Percentiles rank a stretch among this genome's conserved stretches.
Evolutionary conservation across 2,113 vertebrate genomes (phyloP).

Genomic region (Fregata magnificens): DNA sequence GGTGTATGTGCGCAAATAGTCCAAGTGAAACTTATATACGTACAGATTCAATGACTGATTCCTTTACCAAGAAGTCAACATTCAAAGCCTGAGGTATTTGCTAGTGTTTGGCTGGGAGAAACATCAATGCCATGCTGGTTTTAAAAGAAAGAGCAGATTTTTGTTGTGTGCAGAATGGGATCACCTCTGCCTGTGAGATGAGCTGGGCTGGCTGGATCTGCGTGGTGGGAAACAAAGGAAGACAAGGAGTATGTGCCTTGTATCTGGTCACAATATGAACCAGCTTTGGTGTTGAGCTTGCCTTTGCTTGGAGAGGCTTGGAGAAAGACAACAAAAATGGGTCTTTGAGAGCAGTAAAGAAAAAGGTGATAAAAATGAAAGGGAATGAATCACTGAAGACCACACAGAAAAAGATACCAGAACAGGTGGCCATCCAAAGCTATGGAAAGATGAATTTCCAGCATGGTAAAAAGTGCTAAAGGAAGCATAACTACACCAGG

Average conservation of each 20-base stretch:
- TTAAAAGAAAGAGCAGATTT: background rate
- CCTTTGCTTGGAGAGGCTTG: background rate
- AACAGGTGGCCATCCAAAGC: background rate
- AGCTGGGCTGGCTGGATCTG: background rate
- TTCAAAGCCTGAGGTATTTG: background rate
- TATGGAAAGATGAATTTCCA: background rate
- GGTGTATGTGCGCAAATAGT: background rate
- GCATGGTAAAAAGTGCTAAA: background rate
- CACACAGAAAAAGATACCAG: background rate
- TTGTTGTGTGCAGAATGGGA: background rate
- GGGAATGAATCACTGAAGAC: background rate
- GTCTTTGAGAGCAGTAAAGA: background rate
- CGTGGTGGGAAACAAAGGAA: background rate
- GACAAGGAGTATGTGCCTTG: background rate
- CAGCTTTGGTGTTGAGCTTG: background rate
- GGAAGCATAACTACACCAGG: background rate
- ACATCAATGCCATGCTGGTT: too few relatives aligned
- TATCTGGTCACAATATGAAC: background rate
- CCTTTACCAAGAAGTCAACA: background rate
- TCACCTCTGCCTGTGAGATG: background rate
- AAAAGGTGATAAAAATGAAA: background rate
- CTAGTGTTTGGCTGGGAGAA: rapidly evolving
- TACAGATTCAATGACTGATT: background rate
- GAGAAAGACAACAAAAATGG: background rate
- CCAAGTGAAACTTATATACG: background rate